These are phyloP conservation scores for Pachypanchax playfairii DNA, from an alignment of 2,113 vertebrate species.

Conservation along the genomic window DNA sequence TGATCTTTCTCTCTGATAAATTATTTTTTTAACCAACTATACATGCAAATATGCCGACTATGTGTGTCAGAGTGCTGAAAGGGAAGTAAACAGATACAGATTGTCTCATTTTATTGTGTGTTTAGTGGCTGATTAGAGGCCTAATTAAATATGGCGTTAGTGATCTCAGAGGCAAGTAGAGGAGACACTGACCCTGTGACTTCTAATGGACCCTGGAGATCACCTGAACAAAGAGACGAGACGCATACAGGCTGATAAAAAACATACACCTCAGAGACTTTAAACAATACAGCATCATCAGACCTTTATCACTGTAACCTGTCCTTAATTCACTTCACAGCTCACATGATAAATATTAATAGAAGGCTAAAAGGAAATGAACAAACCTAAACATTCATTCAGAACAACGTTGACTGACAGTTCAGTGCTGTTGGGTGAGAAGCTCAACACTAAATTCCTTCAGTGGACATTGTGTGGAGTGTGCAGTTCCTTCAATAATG, in stretches of 20 bases:
- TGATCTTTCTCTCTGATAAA: conserved; percentile 79
- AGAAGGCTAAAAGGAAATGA: conserved; percentile 30
- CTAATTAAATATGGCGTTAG: conserved; percentile 79
- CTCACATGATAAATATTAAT: conserved; percentile 56
- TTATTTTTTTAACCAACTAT: conserved; percentile 58
- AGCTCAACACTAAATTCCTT: neutral
- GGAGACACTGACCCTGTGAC: conserved; percentile 74
- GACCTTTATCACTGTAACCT: conserved; percentile 63
- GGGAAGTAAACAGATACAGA: conserved; percentile 77
- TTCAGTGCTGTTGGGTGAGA: conserved; percentile 25
- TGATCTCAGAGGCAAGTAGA: conserved; percentile 73
- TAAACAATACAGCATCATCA: conserved; percentile 72
- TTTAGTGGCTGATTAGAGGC: conserved; percentile 80
- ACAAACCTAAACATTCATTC: conserved; percentile 47
- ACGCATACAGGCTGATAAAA: conserved; percentile 59
- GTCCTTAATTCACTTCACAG: conserved; percentile 65
- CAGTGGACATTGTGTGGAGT: too few species aligned
- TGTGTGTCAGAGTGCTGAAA: conserved; percentile 51
- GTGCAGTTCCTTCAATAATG: too few species aligned
- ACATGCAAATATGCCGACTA: conserved; percentile 75
- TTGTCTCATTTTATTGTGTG: conserved; percentile 78
- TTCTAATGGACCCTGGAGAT: conserved; percentile 63
- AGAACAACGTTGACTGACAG: conserved; percentile 16
- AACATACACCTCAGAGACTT: conserved; percentile 68
- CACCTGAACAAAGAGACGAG: conserved; percentile 69